Base-by-base conservation (phyloP, 2,113 vertebrate genomes). In the Pleuronectes platessa region DNA sequence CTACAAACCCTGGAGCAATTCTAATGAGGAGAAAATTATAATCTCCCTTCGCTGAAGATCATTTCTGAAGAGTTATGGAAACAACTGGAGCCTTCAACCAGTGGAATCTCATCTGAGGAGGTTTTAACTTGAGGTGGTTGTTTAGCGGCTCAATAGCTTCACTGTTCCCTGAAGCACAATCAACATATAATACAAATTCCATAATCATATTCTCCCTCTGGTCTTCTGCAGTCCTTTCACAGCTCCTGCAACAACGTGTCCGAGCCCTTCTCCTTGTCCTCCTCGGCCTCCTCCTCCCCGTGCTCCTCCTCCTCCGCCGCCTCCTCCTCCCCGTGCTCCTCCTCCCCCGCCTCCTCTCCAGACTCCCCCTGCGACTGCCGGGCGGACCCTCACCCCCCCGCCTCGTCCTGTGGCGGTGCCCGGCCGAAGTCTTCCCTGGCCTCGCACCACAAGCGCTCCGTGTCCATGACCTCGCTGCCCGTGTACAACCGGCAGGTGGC, bases 171-270 rank as follows among this genome's bases (percentile, higher is more conserved):
- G 55, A 11, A 18, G 11, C 27, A n/a, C 15, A 59, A 31, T 31
- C 6, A 31, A 31, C 7, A 1, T 7, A 31, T 31, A 8, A 31
- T 31, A 31, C 6, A 31, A 31, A 31, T 31, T 31, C 27, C 7
- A 31, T 31, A 6, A 31, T 31, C 27, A 31, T 31, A 31, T 31
- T 31, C 26, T 9, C 47, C 0, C 20, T 62, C 53, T 79, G 56
- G 13, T 69, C 53, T 59, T 37, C 61, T 53, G 5, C 68, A 94
- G 94, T 84, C 86, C 23, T 85, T 89, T 9, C 84, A 90, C 60
- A 85, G 70, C 49, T 90, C 84, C 26, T 95, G 91, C 85, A 94
- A 92, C 86, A 94, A 93, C 0, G 82, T 95, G 11, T 93, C 94
- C 0, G 91, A 95, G 11, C 85, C 87, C 84, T 93, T 94, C 51